Evolutionary conservation across 2,888 invertebrate species (phyloP).

Genomic region (Halictus quadricinctus): DNA sequence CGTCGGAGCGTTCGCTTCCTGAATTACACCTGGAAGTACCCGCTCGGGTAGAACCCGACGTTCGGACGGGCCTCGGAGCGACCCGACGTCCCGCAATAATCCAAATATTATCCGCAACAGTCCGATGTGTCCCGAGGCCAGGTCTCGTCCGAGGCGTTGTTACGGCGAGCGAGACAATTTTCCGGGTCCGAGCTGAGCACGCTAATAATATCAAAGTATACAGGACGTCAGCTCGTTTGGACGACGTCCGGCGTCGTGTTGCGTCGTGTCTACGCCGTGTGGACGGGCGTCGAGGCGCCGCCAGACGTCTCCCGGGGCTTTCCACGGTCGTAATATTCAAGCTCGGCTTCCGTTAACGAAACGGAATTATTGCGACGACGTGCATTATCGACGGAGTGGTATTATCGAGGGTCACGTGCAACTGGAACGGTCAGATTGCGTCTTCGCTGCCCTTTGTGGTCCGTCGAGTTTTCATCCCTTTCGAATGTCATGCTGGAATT

Average conservation of each 20-base stretch:
- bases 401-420: background rate
- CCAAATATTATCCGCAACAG: conserved; percentile 21
- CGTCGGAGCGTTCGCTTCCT: background rate
- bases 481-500: background rate
- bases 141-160: background rate
- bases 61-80: background rate
- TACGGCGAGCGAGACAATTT: conserved; percentile 22
- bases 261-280: conserved; percentile 19
- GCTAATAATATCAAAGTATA: conserved; percentile 36
- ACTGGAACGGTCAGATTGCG: background rate
- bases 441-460: background rate
- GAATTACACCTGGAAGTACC: background rate
- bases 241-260: background rate
- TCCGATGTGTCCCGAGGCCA: conserved; percentile 2
- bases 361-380: background rate
- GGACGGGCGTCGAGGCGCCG: background rate
- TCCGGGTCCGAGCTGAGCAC: conserved; percentile 12
- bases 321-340: background rate
- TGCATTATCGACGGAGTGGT: background rate
- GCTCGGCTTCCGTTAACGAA: background rate
- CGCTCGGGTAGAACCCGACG: background rate
- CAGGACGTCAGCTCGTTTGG: conserved; percentile 31
- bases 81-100: conserved; percentile 19
- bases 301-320: background rate
- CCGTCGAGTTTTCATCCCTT: background rate